Evolutionary conservation across 2,888 invertebrate species (phyloP).

Genomic region (Fragum sueziense): DNA sequence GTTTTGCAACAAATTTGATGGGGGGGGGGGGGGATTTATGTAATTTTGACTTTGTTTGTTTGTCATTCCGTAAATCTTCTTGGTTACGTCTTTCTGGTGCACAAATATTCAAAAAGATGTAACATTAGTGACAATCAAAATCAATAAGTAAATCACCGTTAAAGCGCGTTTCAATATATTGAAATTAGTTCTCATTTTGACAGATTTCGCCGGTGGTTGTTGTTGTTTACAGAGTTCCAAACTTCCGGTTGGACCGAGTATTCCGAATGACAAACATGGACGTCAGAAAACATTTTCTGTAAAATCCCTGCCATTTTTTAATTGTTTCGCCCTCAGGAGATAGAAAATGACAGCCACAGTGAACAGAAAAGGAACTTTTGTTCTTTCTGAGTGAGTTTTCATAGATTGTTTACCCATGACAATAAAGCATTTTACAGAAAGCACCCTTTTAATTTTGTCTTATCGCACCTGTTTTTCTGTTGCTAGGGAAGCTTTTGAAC

Average conservation of each 20-base stretch:
- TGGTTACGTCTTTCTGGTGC: too few species aligned
- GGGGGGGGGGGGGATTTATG: too few species aligned
- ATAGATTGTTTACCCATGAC: not conserved
- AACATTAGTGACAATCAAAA: not conserved
- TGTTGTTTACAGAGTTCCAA: slow-evolving; percentile 5
- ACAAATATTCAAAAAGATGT: too few species aligned
- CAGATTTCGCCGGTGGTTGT: slow-evolving; percentile 5
- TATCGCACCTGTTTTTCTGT: slow-evolving; percentile 36
- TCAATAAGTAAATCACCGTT: not conserved
- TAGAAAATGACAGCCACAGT: slow-evolving; percentile 52
- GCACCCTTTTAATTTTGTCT: not conserved
- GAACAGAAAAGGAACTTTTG: slow-evolving; percentile 58
- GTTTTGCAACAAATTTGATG: too few species aligned
- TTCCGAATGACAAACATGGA: slow-evolving; percentile 49
- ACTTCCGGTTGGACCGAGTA: slow-evolving; percentile 12
- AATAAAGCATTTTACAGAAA: not conserved
- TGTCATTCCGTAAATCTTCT: too few species aligned
- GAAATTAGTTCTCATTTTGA: slow-evolving; percentile 15
- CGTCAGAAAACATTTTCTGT: not conserved
- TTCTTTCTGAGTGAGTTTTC: slow-evolving; percentile 55
- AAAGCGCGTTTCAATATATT: not conserved
- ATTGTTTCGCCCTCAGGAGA: not conserved
- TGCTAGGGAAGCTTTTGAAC: slow-evolving; percentile 59
- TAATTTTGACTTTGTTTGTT: too few species aligned
- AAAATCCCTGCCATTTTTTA: too few species aligned